A percentile compares a stretch with the other conserved stretches of the same genome.
Evolutionary conservation across 2,888 invertebrate species (phyloP).

Genomic region (Tortricodes alternella): DNA sequence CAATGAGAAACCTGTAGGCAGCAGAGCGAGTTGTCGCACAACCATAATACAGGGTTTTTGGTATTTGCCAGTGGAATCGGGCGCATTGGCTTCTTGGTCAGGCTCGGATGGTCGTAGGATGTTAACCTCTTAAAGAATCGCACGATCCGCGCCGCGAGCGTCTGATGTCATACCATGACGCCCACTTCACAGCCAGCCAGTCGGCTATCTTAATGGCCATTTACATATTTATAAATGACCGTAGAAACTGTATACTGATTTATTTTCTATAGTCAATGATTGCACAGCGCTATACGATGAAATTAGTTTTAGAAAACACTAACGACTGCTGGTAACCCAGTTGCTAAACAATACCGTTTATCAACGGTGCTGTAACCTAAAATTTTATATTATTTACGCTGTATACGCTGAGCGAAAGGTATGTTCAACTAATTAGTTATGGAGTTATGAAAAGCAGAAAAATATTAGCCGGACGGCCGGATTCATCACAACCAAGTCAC

Average conservation of each 20-base stretch:
- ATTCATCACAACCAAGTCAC: conserved; percentile 34
- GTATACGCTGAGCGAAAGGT: neutral
- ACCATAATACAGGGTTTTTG: conserved; percentile 55
- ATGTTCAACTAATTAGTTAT: neutral
- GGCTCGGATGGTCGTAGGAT: conserved; percentile 62
- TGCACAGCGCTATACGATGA: neutral
- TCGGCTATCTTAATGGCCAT: conserved; percentile 44
- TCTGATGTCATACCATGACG: conserved; percentile 65
- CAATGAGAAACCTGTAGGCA: conserved; percentile 19
- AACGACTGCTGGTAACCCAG: conserved; percentile 8
- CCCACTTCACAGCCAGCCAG: conserved; percentile 43
- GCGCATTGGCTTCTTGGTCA: conserved; percentile 58
- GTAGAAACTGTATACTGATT: conserved; percentile 22
- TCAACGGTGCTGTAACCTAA: conserved; percentile 6
- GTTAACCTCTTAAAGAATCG: conserved; percentile 59
- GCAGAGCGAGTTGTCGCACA: conserved; percentile 29
- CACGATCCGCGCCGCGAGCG: conserved; percentile 39
- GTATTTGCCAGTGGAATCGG: conserved; percentile 53
- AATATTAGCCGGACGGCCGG: conserved; percentile 6
- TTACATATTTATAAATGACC: conserved; percentile 36
- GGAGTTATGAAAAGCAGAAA: neutral
- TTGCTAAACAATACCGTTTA: conserved; percentile 19
- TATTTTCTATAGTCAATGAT: conserved; percentile 11
- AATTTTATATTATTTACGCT: neutral
- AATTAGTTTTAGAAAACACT: conserved; percentile 11